Base-by-base conservation (phyloP, 2,113 vertebrate species). In the Rhinolophus sinicus region DNA sequence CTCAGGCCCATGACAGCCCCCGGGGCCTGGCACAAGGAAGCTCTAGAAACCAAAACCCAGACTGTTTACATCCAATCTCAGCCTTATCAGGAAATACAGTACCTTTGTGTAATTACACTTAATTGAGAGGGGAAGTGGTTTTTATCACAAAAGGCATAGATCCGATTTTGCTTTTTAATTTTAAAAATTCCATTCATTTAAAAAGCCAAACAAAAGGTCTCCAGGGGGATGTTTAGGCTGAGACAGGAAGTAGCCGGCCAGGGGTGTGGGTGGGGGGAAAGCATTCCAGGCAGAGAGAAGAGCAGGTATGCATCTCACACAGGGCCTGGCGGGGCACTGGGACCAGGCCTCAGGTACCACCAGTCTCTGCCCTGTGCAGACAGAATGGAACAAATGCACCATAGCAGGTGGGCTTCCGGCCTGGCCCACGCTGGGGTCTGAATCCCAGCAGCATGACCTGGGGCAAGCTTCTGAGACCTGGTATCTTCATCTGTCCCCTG, bases 181-280 rank as follows among this genome's bases (percentile, higher is more conserved):
- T 50, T 24, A 52, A 84, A 69, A 85, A 30, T 38, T 50, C 35
- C 56, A 47, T 62, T 70, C 47, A 90, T 85, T 84, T 80, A n/a
- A 80, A 56, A 38, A 52, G 21, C 78, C 44, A 72, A 78, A 83
- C 64, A 56, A 88, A 64, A 69, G 54, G n/a, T 35, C 44, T 4
- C 8, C 16, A 4, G n/a, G 16, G 26, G 18, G 15, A 2, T 19
- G 18, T 16, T 33, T 50, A 33, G 70, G 64, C 81, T 67, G 28
- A 67, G 44, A 70, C 35, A 15, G 62, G 70, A 58, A 50, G 56
- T n/a, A 69, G 22, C 50, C 2, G 5, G 16, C 22, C 52, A 16
- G 16, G 26, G 5, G 26, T 4, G 44, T 6, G 62, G 7, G 13
- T 2, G 2, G 3, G 0, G 22, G 11, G 19, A 10, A 4, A 33